These are phyloP conservation scores for Mustelus asterias DNA, from an alignment of 2,113 vertebrate species.

Conservation along the genomic window DNA sequence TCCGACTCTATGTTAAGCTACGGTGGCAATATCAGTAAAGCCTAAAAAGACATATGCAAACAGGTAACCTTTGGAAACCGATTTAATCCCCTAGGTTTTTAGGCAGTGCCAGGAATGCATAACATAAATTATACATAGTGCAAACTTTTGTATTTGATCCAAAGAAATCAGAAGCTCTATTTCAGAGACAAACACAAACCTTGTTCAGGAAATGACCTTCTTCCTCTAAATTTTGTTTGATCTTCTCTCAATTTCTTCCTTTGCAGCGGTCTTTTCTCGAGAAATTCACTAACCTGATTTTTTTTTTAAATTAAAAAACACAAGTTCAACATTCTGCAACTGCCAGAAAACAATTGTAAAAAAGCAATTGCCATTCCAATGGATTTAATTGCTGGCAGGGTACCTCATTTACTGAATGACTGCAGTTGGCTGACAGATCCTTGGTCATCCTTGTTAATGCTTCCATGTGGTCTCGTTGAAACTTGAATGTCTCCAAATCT, in stretches of 20 bases:
- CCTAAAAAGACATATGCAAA: neutral
- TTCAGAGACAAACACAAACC: neutral
- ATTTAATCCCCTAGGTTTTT: neutral
- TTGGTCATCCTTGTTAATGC: neutral
- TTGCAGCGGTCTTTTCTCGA: neutral
- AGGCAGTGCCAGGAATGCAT: neutral
- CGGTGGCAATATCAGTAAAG: neutral
- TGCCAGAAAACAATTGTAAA: neutral
- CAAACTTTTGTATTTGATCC: neutral
- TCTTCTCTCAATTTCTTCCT: neutral
- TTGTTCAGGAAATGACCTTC: neutral
- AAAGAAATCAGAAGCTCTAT: neutral
- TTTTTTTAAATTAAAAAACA: too few species aligned
- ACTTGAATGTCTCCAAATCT: constrained; percentile 41
- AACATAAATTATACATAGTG: neutral
- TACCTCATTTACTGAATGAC: constrained; percentile 1
- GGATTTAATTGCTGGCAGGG: neutral
- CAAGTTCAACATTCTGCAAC: neutral
- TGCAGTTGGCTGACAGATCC: neutral
- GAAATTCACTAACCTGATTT: neutral
- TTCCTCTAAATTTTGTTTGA: neutral
- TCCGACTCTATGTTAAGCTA: neutral
- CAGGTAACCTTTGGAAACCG: neutral
- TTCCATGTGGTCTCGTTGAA: neutral
- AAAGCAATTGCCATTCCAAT: neutral